Percentiles rank a stretch among this genome's conserved stretches.
phyloP scores from a whole-genome alignment of 53 echinoderm and acorn worm genomes.

The Holothuria scabra region DNA sequence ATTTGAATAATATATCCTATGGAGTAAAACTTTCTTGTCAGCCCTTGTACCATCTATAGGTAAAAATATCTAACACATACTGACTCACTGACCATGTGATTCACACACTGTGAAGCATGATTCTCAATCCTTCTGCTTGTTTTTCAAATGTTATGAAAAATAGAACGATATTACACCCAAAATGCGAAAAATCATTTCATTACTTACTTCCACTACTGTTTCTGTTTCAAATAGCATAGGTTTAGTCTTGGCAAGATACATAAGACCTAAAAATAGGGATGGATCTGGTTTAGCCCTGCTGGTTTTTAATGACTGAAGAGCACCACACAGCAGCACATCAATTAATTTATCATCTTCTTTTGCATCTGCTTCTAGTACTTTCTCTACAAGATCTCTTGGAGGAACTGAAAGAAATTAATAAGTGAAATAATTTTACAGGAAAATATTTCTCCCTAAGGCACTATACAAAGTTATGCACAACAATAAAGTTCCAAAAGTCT shows the following conservation, averaged over 20 bases:
- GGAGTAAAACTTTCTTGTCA: too few species aligned
- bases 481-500: too few species aligned
- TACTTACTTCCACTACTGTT: conserved; percentile 83
- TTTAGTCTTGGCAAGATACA: conserved; percentile 95
- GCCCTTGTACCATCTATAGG: too few species aligned
- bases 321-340: conserved; percentile 88
- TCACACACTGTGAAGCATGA: too few species aligned
- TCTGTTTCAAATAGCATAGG: conserved; percentile 92
- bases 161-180: neutral
- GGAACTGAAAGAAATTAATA: conserved; percentile 60
- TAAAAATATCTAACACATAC: too few species aligned
- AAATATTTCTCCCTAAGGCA: too few species aligned
- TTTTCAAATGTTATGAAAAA: too few species aligned
- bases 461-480: too few species aligned
- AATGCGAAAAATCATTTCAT: neutral
- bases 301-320: conserved; percentile 76
- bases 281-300: conserved; percentile 88
- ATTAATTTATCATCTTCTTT: conserved; percentile 93
- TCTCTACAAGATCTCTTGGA: conserved; percentile 84
- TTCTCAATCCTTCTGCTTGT: too few species aligned
- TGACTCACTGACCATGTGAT: too few species aligned
- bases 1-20: too few species aligned
- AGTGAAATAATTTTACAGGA: too few species aligned
- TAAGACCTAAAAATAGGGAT: conserved; percentile 78
- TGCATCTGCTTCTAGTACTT: conserved; percentile 82